Base-by-base conservation (phyloP, 2,888 invertebrate genomes). In the Drosophila mulleri region DNA sequence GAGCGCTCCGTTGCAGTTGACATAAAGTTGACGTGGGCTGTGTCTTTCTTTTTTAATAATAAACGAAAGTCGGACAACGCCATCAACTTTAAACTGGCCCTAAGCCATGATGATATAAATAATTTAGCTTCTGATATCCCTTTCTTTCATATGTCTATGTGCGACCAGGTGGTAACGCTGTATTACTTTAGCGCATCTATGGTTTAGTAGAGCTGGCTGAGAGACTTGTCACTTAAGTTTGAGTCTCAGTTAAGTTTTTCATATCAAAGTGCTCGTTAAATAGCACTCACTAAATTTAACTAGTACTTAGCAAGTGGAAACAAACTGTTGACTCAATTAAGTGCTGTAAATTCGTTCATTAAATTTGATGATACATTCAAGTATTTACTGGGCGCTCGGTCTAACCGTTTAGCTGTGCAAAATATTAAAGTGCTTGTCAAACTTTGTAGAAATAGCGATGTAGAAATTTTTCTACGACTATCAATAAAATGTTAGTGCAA, bases 1-100 rank as follows among this genome's bases (percentile, higher is more conserved):
- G 11, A 8, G 3, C n/a, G n/a, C 7, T 44, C 5, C 35, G 18
- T 44, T 57, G 57, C 42, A 57, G 57, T 35, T 45, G 44, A 57
- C 44, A 44, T 12, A 16, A 37, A 45, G 35, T 23, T 23, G 48
- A 50, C 48, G 12, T 45, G 8, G 45, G 8, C 23, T 37, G 29
- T 41, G 41, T 12, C 14, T 29, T 4, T 29, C 18, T 41, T 26
- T 58, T 26, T 18, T 18, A 20, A 32, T 35, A 50, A 35, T n/a
- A 14, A 8, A 9, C 12, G 29, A 18, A 29, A 20, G 32, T 44
- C 42, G 32, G 56, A 42, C 42, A 47, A 47, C 37, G 32, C 11
- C 42, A 32, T 20, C 5, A 18, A 32, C 42, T 56, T 56, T 56
- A 32, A 42, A 32, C 11, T 16, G 42, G 2, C 56, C n/a, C 26